Conservation (phyloP, 2,888 invertebrate species). For the Chromoteleia sp. region DNA sequence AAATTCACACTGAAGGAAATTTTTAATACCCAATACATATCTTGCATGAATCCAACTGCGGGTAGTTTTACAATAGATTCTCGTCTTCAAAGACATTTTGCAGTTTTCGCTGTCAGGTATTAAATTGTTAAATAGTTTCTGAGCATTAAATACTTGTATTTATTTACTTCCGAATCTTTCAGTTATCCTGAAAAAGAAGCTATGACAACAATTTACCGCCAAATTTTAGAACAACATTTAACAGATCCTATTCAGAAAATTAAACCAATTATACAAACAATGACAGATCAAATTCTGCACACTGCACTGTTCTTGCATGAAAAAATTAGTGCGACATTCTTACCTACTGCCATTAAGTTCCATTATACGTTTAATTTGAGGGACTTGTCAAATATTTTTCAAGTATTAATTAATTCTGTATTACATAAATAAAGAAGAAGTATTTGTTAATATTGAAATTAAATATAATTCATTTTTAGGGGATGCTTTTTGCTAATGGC, state of each 20-base stretch:
- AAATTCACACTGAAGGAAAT: conserved; percentile 95
- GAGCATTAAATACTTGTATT: conserved; percentile 11
- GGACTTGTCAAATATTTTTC: conserved; percentile 97
- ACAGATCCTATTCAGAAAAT: conserved; percentile 89
- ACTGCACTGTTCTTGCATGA: conserved; percentile 92
- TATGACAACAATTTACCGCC: conserved; percentile 92
- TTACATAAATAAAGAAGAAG: too few relatives aligned
- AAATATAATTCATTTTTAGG: conserved; percentile 85
- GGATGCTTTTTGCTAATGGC: conserved; percentile 92
- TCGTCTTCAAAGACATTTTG: conserved; percentile 94
- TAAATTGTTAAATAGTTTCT: conserved; percentile 11
- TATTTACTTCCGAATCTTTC: conserved; percentile 62
- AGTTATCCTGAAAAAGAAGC: conserved; percentile 95
- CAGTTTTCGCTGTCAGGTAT: conserved; percentile 93
- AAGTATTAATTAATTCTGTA: conserved; percentile 86
- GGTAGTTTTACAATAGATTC: conserved; percentile 97
- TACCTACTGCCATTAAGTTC: conserved; percentile 97
- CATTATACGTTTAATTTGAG: conserved; percentile 97
- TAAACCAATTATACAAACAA: conserved; percentile 86
- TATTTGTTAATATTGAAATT: neutral
- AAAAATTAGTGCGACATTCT: conserved; percentile 90
- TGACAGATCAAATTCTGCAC: conserved; percentile 88
- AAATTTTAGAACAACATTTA: conserved; percentile 92
- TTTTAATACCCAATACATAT: conserved; percentile 96
- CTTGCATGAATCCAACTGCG: conserved; percentile 98